Conservation (phyloP, 2,797 vertebrate genomes). For the Melanotaenia boesemani region DNA sequence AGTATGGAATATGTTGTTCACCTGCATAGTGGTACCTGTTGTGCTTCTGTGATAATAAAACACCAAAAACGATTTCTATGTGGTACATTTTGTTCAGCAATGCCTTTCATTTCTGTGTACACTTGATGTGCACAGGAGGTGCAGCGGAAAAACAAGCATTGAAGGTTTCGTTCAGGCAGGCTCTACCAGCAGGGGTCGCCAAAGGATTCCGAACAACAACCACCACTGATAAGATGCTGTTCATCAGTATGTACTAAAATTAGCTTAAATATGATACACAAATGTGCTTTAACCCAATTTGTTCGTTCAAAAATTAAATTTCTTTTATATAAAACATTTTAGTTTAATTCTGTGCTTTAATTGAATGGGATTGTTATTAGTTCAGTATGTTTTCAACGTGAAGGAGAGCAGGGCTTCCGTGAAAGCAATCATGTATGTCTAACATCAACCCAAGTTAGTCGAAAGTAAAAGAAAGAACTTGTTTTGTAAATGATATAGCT, state of each 20-base stretch:
- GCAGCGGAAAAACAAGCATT: constrained; percentile 27
- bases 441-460: background rate
- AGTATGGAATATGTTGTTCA: constrained; percentile 74
- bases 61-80: constrained; percentile 29
- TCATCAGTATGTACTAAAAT: too few species aligned
- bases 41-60: constrained; percentile 88
- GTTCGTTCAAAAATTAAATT: background rate
- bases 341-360: too few species aligned
- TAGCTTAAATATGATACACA: background rate
- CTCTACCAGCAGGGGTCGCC: constrained; percentile 60
- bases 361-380: too few species aligned
- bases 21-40: constrained; percentile 83
- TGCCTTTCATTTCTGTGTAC: background rate
- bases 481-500: background rate
- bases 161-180: background rate
- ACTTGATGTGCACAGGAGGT: background rate
- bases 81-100: background rate
- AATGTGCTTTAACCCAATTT: background rate
- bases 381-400: too few species aligned
- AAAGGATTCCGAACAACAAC: background rate
- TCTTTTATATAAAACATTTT: too few species aligned
- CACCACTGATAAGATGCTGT: background rate
- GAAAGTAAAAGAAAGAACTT: too few species aligned
- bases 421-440: too few species aligned
- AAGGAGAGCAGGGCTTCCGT: too few species aligned